phyloP scores from a whole-genome alignment of 2,888 invertebrate species.

The Apocheima hispidaria region DNA sequence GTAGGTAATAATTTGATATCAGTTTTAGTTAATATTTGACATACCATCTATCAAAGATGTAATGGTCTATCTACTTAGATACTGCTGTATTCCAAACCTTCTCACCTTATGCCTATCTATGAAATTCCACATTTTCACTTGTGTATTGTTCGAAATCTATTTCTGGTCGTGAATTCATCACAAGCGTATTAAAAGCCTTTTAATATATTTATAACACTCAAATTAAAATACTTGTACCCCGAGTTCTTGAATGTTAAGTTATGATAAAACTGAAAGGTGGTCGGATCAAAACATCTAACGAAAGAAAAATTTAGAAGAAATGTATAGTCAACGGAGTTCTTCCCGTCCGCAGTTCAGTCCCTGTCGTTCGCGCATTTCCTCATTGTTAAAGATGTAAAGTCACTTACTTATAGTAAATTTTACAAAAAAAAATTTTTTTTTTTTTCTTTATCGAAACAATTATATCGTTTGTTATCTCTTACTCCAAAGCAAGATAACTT shows the following conservation, averaged over 20 bases:
- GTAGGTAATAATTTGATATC: background rate
- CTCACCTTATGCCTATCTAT: background rate
- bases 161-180: slow-evolving; percentile 34
- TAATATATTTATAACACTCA: slow-evolving; percentile 14
- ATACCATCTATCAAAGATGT: background rate
- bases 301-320: background rate
- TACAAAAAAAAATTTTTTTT: too few species aligned
- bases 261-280: slow-evolving; percentile 20
- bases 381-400: too few species aligned
- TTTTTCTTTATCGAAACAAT: too few species aligned
- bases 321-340: background rate
- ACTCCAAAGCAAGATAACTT: too few species aligned
- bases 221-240: slow-evolving; percentile 32
- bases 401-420: too few species aligned
- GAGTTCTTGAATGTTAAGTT: slow-evolving; percentile 24
- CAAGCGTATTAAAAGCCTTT: slow-evolving; percentile 20
- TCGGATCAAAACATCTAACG: background rate
- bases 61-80: background rate
- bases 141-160: slow-evolving; percentile 27
- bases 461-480: too few species aligned
- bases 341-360: too few species aligned
- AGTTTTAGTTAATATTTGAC: background rate
- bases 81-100: background rate
- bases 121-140: background rate
- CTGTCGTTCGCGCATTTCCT: too few species aligned